Conservation (phyloP, 30 jellyfish, hydroid and myxozoan genomes). For the Catostylus mosaicus region DNA sequence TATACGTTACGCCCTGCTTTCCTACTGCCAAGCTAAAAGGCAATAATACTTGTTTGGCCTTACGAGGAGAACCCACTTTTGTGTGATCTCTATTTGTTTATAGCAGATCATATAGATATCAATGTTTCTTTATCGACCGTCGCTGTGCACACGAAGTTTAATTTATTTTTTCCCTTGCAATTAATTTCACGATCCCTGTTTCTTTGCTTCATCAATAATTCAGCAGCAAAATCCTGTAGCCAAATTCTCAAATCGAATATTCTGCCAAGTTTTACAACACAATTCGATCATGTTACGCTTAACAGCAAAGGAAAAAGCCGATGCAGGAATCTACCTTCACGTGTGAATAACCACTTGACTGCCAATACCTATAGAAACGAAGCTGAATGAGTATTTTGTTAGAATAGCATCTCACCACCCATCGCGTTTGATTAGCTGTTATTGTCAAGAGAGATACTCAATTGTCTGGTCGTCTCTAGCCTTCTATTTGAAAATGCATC, state of each 20-base stretch:
- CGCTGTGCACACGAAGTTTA: constrained; percentile 29
- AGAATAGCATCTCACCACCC: neutral
- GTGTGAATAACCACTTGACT: neutral
- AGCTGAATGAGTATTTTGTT: too few relatives aligned
- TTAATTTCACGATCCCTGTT: constrained; percentile 39
- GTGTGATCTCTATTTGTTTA: constrained; percentile 16
- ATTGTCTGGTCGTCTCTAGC: neutral
- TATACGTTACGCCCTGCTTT: constrained; percentile 38
- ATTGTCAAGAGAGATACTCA: neutral
- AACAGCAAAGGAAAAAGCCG: neutral
- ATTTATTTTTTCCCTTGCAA: constrained; percentile 36
- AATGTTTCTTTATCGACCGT: constrained; percentile 43
- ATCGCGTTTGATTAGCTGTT: neutral
- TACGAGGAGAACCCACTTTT: neutral
- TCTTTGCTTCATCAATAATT: constrained; percentile 50
- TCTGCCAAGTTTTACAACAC: constrained; percentile 3
- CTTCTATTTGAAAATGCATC: neutral
- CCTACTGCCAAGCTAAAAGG: neutral
- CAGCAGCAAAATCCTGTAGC: constrained; percentile 46
- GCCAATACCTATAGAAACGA: neutral
- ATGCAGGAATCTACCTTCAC: neutral
- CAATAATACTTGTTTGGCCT: constrained; percentile 1
- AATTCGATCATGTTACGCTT: neutral
- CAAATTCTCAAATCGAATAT: constrained; percentile 16
- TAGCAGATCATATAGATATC: constrained; percentile 44